Conservation (phyloP, 2,113 vertebrate genomes). For the Lipotes vexillifer region DNA sequence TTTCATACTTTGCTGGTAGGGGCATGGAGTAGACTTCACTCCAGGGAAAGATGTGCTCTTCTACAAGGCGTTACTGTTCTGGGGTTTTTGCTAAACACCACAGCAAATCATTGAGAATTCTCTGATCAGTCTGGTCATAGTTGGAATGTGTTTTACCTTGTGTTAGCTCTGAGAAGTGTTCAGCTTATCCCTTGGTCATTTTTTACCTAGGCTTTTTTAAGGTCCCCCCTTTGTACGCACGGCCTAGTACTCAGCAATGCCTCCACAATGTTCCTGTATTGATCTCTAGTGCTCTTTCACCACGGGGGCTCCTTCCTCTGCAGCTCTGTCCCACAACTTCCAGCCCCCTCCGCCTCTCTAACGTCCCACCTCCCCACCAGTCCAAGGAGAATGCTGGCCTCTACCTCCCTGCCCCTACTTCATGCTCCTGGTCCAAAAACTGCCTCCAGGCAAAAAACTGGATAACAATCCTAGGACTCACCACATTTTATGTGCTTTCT, state of each 20-base stretch:
- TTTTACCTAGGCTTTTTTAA: background rate
- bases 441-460: background rate
- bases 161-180: background rate
- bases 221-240: rapidly evolving
- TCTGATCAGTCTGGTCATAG: background rate
- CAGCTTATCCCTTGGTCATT: background rate
- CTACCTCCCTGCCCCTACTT: no score
- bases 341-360: background rate
- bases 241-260: background rate
- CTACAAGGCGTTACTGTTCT: background rate
- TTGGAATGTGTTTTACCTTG: background rate
- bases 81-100: background rate
- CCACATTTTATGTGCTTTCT: background rate
- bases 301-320: no score
- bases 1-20: background rate
- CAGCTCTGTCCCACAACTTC: background rate
- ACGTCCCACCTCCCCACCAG: background rate
- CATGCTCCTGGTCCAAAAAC: background rate
- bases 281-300: background rate
- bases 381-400: background rate
- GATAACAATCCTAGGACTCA: background rate
- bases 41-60: background rate
- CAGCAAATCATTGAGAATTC: background rate
- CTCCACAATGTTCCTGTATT: rapidly evolving
- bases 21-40: background rate